Conservation (phyloP, 2,888 invertebrate genomes). For the Bombyx huttoni region DNA sequence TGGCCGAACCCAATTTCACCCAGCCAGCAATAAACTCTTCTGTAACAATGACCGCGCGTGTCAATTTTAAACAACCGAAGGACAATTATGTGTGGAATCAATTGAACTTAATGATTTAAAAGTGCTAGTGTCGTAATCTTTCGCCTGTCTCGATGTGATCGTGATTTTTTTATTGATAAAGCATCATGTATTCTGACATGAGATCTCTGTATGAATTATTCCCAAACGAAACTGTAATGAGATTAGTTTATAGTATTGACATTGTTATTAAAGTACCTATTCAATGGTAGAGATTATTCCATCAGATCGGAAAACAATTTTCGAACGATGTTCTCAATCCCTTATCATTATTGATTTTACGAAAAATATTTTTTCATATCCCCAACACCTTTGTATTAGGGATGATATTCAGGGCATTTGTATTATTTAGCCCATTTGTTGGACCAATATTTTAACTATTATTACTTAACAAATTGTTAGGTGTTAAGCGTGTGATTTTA, state of each 20-base stretch:
- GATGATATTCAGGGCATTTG: slow-evolving; percentile 73
- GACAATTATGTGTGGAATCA: slow-evolving; percentile 37
- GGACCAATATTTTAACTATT: slow-evolving; percentile 74
- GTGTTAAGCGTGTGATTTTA: slow-evolving; percentile 73
- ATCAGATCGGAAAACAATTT: slow-evolving; percentile 47
- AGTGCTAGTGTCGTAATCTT: slow-evolving; percentile 50
- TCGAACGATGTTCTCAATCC: slow-evolving; percentile 61
- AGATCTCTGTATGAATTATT: slow-evolving; percentile 64
- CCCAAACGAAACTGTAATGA: slow-evolving; percentile 67
- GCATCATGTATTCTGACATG: slow-evolving; percentile 45
- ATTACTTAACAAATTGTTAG: slow-evolving; percentile 73
- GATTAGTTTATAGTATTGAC: slow-evolving; percentile 70
- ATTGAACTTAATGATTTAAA: slow-evolving; percentile 39
- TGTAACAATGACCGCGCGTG: slow-evolving; percentile 31
- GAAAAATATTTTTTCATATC: slow-evolving; percentile 73
- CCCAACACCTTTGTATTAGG: slow-evolving; percentile 68
- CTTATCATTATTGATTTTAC: slow-evolving; percentile 71
- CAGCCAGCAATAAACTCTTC: slow-evolving; percentile 37
- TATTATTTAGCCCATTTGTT: slow-evolving; percentile 74
- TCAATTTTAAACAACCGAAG: slow-evolving; percentile 44
- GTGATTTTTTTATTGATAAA: slow-evolving; percentile 37
- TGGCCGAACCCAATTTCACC: slow-evolving; percentile 45
- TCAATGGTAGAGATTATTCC: slow-evolving; percentile 65
- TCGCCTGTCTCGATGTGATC: slow-evolving; percentile 64
- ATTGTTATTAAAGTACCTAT: slow-evolving; percentile 70